Base-by-base conservation (phyloP, 2,797 vertebrate genomes). In the Hyperoplus lanceolatus region DNA sequence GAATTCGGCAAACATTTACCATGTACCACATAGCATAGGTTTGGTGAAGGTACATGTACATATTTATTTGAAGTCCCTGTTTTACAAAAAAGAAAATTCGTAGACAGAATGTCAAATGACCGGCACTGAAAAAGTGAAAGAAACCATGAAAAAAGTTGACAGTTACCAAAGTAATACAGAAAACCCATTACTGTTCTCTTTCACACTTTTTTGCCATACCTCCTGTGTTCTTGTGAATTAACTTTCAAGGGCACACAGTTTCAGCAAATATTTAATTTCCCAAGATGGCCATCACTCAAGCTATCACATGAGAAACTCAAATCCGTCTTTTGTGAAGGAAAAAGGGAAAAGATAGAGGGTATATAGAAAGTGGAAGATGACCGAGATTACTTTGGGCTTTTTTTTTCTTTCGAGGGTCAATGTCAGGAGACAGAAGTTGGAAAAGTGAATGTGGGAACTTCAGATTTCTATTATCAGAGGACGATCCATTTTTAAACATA, bases 181-280 rank as follows among this genome's bases (percentile, higher is more conserved):
- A 92, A 94, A 86, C 50, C 82, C 69, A 91, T 90, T 89, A 83
- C 66, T 75, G 64, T 55, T 76, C 81, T 74, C 73, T 76, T 85
- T 63, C 79, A 77, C 67, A 5, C 42, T 83, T 85, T 29, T 82
- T 74, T 42, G 43, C 81, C 48, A 60, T 83, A 88, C 89, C 87
- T 81, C 85, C 82, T 76, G 77, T 86, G 85, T 90, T 91, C 82
- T 80, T 82, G 69, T 84, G 84, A 94, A 94, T 92, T 93, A 87
- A 89, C 86, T 93, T 94, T 94, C 91, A 93, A 94, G 93, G 91
- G 83, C 86, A 91, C 78, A 80, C 80, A 89, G 89, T 89, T 93
- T 90, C 76, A 81, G 84, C 89, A 94, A 93, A 95, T 94, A 92
- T 93, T 91, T 93, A 59, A 94, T 93, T 91, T 92, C 83, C 87